Percentiles rank a stretch among this genome's conserved stretches.
Evolutionary conservation across 2,113 vertebrate genomes (phyloP).

Genomic region (Hippoglossus stenolepis): DNA sequence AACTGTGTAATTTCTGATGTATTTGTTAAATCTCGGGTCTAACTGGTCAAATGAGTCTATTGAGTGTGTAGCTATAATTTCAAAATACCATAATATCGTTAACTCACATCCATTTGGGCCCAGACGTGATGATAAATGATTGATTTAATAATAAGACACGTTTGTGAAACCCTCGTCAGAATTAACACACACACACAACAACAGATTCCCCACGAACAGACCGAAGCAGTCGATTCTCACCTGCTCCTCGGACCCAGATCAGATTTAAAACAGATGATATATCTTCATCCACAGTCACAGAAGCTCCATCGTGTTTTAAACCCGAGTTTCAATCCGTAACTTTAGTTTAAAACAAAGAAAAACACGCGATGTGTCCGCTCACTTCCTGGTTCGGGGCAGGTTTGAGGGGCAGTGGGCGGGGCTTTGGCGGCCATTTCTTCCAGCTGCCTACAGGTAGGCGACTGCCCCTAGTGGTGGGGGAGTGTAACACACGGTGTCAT

Average conservation of each 20-base stretch:
- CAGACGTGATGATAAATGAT: not conserved
- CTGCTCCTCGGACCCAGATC: conserved; percentile 1
- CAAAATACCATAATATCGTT: too few species aligned
- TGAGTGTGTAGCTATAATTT: too few species aligned
- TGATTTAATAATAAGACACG: not conserved
- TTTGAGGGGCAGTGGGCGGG: conserved; percentile 28
- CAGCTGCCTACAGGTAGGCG: not conserved
- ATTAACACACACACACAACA: not conserved
- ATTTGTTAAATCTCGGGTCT: too few species aligned
- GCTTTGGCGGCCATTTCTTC: not conserved
- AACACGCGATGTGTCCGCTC: too few species aligned
- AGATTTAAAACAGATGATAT: not conserved
- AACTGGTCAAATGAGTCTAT: too few species aligned
- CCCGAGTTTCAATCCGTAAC: not conserved
- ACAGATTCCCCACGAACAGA: not conserved
- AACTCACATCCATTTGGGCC: too few species aligned
- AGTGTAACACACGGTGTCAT: not conserved
- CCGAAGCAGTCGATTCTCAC: not conserved
- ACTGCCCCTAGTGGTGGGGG: not conserved
- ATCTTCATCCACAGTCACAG: not conserved
- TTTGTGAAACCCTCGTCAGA: not conserved
- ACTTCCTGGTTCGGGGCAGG: conserved; percentile 58
- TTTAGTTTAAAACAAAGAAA: not conserved
- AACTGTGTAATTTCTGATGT: too few species aligned
- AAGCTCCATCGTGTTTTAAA: not conserved